Evolutionary conservation across 2,888 invertebrate genomes (phyloP), one percentile per base, ranked within the genome.

Genomic region (Agrotis puta): DNA sequence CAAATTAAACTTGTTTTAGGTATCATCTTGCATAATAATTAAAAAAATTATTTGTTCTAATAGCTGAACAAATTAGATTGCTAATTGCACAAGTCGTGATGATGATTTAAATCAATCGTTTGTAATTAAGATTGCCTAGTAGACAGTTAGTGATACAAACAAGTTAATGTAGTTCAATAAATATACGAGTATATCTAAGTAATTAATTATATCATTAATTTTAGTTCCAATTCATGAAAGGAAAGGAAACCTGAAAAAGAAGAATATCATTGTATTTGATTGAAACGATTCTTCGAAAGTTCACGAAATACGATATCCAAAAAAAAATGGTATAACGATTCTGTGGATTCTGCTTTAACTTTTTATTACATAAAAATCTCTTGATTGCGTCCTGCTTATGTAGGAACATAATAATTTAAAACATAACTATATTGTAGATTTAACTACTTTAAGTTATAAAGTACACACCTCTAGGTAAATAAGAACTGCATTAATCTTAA

Each of bases 401-500:
- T 33, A 14, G 11, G n/a, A 56, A 24, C 22, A 53, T 22, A 67
- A 45, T 47, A 33, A 27, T 33, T 56, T n/a, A 56, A 56, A 33
- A 33, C 33, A 56, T n/a, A 14, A 24, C 7, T 22, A 16, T 27
- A 47, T 27, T n/a, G 16, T 33, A 14, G 14, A 22, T 50, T 56
- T 22, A 47, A 48, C 14, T 33, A 27, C 5, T 3, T 27, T n/a
- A 24, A 64, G 39, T 7, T 69, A 16, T 62, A 33, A n/a, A 56
- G 18, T 24, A 9, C 16, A 18, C 24, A 24, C 7, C 13, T 7
- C 9, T n/a, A 24, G 0, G 13, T 72, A 61, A 39, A 6, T 43
- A 39, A 39, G 11, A 39, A 61, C n/a, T 54, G 22, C 62, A 65
- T 74, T 61, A 75, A 39, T 59, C 2, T 27, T 51, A 67, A 51